These are phyloP conservation scores for Bombylius major DNA, from an alignment of 2,888 invertebrate species.

Conservation along the genomic window DNA sequence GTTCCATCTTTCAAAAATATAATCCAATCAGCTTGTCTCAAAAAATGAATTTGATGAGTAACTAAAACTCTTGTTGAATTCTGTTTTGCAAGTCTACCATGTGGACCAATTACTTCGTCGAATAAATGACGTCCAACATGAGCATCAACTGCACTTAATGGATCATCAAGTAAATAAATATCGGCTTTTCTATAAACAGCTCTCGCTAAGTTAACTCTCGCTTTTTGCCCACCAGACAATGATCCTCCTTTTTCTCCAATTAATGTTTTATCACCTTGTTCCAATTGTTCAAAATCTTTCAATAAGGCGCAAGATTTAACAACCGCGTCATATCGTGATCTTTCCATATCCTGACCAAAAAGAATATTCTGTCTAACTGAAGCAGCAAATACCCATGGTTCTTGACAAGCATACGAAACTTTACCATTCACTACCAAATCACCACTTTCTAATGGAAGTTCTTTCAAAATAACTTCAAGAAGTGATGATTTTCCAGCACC, in stretches of 20 bases:
- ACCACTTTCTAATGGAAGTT: constrained; percentile 46
- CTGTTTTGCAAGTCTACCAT: constrained; percentile 37
- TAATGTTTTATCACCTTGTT: constrained; percentile 43
- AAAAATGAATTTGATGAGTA: constrained; percentile 65
- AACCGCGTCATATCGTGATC: constrained; percentile 30
- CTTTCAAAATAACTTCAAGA: constrained; percentile 56
- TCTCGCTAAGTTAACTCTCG: constrained; percentile 40
- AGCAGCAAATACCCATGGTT: constrained; percentile 71
- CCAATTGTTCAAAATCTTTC: constrained; percentile 42
- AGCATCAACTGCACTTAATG: constrained; percentile 60
- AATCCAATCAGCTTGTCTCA: constrained; percentile 45
- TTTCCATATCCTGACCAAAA: constrained; percentile 47
- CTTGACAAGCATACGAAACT: constrained; percentile 66
- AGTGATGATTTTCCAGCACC: constrained; percentile 62
- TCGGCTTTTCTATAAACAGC: constrained; percentile 43
- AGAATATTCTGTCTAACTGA: constrained; percentile 73
- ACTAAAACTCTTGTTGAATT: constrained; percentile 53
- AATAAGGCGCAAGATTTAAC: constrained; percentile 35
- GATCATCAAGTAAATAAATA: constrained; percentile 62
- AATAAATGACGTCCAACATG: constrained; percentile 58
- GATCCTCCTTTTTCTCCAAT: constrained; percentile 47
- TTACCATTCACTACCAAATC: constrained; percentile 47
- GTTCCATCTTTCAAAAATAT: constrained; percentile 43
- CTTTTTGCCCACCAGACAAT: constrained; percentile 59
- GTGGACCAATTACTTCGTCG: constrained; percentile 46